Evolutionary conservation across 2,888 invertebrate genomes (phyloP), one percentile per base, ranked within the genome.

Genomic region (Heliconius charithonia): DNA sequence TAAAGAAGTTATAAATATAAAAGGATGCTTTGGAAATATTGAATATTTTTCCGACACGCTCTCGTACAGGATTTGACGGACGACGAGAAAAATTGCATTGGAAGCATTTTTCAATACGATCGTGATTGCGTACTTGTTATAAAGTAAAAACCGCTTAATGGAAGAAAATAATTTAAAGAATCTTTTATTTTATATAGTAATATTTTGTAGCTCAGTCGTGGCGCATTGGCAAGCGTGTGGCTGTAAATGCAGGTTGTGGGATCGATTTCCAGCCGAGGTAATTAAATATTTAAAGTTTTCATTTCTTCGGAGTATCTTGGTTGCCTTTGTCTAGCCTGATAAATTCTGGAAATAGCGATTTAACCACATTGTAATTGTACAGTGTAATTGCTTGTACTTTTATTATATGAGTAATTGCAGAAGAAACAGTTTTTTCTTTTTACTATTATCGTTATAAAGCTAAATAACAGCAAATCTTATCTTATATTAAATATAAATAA

Each of bases 71-170:
- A 37, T 62, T 65, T 74, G 74, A 74, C 27, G 74, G 74, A 74
- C 63, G 74, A 74, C 19, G 74, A 45, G 74, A 74, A 65, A 74
- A 74, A 74, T 74, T 74, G 65, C 45, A 45, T 65, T 65, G 29
- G 45, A 65, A 41, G 41, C 63, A 63, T 74, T 74, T 59, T 65
- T 29, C 74, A 65, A 74, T 74, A 74, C 22, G 74, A 16, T 63
- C 74, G 74, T 74, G 74, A 74, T 74, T 74, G 74, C 65, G 74
- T 65, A 74, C 74, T 74, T 63, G 63, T 74, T 74, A 74, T 27
- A 12, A 27, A 45, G 74, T 25, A 74, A 74, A 74, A 74, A 41
- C 74, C 41, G 63, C 27, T 63, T 41, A 62, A 37, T 32, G 27
- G 29, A 51, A 22, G 45, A 75, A 51, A 51, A 22, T 0, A 45